phyloP scores from a whole-genome alignment of 2,113 vertebrate species.

The Pantherophis guttatus region DNA sequence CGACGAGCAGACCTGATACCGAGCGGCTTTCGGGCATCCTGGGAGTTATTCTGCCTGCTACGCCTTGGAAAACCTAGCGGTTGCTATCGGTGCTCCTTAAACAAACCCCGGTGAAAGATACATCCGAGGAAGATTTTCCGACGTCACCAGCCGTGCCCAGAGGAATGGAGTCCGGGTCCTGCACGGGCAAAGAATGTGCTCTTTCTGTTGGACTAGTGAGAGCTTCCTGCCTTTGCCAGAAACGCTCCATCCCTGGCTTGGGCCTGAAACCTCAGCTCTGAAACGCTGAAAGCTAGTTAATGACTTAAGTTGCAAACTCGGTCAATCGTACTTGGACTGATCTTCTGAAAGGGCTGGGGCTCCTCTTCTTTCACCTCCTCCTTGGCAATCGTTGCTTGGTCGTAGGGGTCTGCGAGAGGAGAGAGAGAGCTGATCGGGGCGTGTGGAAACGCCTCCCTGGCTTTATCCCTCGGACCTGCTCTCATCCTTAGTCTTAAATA shows the following conservation, averaged over 20 bases:
- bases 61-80: not conserved
- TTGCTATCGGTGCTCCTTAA: not conserved
- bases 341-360: constrained; percentile 92
- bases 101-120: not conserved
- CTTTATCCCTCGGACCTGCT: not conserved
- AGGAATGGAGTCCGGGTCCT: not conserved
- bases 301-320: not conserved
- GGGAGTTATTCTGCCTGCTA: not conserved
- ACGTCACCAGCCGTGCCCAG: not conserved
- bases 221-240: not conserved
- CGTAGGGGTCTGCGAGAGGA: constrained; percentile 88
- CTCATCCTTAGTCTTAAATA: not conserved
- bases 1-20: not conserved
- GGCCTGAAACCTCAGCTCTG: not conserved
- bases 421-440: constrained; percentile 49
- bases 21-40: not conserved
- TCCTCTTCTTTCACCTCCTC: constrained; percentile 94
- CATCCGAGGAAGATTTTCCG: not conserved
- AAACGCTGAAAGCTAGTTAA: constrained; percentile 10
- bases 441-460: not conserved
- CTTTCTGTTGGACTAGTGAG: not conserved
- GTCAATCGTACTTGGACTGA: constrained; percentile 91
- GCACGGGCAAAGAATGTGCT: not conserved
- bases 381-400: constrained; percentile 86
- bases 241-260: not conserved